Base-by-base conservation (phyloP, 2,797 vertebrate species). In the Cygnus olor region DNA sequence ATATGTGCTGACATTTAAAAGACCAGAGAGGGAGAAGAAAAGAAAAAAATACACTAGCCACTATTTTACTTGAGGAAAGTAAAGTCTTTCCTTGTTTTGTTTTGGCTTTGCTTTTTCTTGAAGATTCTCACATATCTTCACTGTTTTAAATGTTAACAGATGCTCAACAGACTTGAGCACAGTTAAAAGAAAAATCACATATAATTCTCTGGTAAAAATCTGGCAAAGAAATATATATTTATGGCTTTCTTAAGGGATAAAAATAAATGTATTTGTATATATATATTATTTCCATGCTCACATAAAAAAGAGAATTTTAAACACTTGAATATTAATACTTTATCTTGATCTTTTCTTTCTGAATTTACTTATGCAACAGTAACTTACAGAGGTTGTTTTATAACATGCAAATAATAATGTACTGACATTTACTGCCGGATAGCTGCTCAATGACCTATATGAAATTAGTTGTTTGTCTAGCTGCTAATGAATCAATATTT, bases 101-200 rank as follows among this genome's bases (percentile, higher is more conserved):
- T 94, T 90, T 78, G 24, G 6, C 57, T 82, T 90, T 68, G 20
- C 44, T 91, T 94, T 57, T 80, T 87, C 78, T 78, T 92, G 42
- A 95, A 76, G 69, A 49, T 63, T 89, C 51, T 78, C 40, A 69
- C 30, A 25, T 81, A 63, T 69, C 58, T 89, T 87, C 78, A 45
- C 38, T 85, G 38, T 61, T 90, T 90, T 85, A 95, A 96, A 94
- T 78, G 88, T 74, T 95, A 95, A 80, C 72, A 96, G 61, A 80
- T 89, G 79, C 66, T 93, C 30, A 4, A 36, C 61, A 93, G 72
- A 74, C 32, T 77, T 60, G 25, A 95, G 36, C 13, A 54, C 21
- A 80, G 47, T 54, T 76, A 20, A 80, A 90, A 65, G 49, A 34
- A 64, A 91, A 42, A 5, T 85, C 36, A 51, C 6, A 30, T 77